Evolutionary conservation across 2,888 invertebrate genomes (phyloP), one percentile per base, ranked within the genome.

Genomic region (Epicampocera succincta): DNA sequence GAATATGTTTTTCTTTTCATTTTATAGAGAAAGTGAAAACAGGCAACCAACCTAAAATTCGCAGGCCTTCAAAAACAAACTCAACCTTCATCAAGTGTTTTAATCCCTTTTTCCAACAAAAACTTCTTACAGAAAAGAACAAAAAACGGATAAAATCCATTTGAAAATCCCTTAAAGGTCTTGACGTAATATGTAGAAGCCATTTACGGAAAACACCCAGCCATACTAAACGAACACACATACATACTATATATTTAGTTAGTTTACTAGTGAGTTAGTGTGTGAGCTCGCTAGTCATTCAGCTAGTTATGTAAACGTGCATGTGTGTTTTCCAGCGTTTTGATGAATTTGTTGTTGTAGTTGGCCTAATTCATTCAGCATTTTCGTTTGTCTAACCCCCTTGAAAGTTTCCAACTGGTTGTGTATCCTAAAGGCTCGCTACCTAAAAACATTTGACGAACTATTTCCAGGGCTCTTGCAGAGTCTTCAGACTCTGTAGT

Each of bases 21-120:
- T 76, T 72, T 63, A 76, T 81, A 77, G 52, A 44, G 74, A 82
- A 82, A 78, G 82, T 78, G 82, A 78, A 82, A 82, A 60, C 54
- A 40, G 60, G 19, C 54, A 54, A 71, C 50, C 72, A 52, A 72
- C 48, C 54, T 50, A 71, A 15, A 60, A 60, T 74, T 78, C 68
- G 52, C 52, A 48, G 56, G 60, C 73, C 48, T 69, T 69, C 29
- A 48, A 40, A 68, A 12, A 19, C 15, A 44, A 65, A 78, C 50
- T 73, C 52, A 71, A 82, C 82, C 82, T 78, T 71, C 38, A 71
- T 82, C 78, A 78, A 82, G 78, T 78, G 74, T 74, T 71, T 61
- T 78, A 61, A 71, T 75, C 60, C 78, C 74, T 50, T 78, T 72
- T 65, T 21, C n/a, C 3, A 65, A 58, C 33, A 56, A 25, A 71